Evolutionary conservation across 1,140 invertebrate species (phyloP).

Genomic region (Stratiolaelaps scimitus): DNA sequence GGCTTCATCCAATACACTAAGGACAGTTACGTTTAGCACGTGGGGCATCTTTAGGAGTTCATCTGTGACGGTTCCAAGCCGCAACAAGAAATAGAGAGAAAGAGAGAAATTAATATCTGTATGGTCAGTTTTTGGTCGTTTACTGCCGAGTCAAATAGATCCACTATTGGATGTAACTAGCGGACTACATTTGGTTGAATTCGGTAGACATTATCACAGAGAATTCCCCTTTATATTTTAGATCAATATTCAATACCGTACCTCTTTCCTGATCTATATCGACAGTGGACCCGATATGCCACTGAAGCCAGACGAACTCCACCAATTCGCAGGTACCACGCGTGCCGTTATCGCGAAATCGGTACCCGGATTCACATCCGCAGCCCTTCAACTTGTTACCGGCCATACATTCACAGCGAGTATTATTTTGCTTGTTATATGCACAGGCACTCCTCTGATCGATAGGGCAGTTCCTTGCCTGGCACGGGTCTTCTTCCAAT

Average conservation of each 20-base stretch:
- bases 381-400: constrained; percentile 5
- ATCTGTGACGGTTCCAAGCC: background rate
- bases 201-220: too few relatives aligned
- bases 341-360: too few relatives aligned
- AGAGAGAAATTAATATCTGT: background rate
- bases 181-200: too few relatives aligned
- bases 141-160: too few relatives aligned
- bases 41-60: background rate
- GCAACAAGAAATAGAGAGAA: background rate
- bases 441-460: background rate
- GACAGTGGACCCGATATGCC: too few relatives aligned
- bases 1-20: background rate
- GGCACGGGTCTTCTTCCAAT: background rate
- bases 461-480: background rate
- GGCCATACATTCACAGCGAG: constrained; percentile 17
- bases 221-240: too few relatives aligned
- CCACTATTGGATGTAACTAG: too few relatives aligned
- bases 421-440: background rate
- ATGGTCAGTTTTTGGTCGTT: too few relatives aligned
- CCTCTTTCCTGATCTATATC: too few relatives aligned
- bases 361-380: background rate
- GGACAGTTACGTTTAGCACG: constrained; percentile 4
- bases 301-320: too few relatives aligned
- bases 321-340: too few relatives aligned
- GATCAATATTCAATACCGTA: too few relatives aligned